Conservation (phyloP, 2,888 invertebrate species). For the Scrobipalpa costella region DNA sequence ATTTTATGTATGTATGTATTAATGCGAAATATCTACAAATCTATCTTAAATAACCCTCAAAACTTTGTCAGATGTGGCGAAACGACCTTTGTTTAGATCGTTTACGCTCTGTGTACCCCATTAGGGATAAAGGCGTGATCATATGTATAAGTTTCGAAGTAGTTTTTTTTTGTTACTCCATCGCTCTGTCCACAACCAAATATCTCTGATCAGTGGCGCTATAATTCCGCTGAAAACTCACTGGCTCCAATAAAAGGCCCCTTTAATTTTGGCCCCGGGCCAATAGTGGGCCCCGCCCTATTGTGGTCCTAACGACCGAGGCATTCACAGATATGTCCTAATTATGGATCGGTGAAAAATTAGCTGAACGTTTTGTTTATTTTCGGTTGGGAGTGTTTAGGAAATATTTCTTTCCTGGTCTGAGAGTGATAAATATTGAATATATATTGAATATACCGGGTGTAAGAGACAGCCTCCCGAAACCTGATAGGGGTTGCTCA, state of each 20-base stretch:
- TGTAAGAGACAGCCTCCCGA: too few relatives aligned
- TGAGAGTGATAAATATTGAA: not conserved
- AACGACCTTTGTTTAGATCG: too few relatives aligned
- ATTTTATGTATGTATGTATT: too few relatives aligned
- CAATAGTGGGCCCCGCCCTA: conserved; percentile 44
- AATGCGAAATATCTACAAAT: too few relatives aligned
- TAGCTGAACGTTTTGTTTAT: not conserved
- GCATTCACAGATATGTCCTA: not conserved
- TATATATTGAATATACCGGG: too few relatives aligned
- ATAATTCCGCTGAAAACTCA: conserved; percentile 64
- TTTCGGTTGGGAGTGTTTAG: not conserved
- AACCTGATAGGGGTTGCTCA: too few relatives aligned
- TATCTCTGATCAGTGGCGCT: conserved; percentile 45
- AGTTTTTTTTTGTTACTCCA: too few relatives aligned
- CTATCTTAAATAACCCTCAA: too few relatives aligned
- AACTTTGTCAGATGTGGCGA: too few relatives aligned
- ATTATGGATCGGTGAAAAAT: conserved; percentile 9
- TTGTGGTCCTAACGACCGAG: conserved; percentile 57
- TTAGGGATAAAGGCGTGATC: too few relatives aligned
- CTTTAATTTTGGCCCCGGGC: conserved; percentile 53
- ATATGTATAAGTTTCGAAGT: too few relatives aligned
- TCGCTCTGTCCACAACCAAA: conserved; percentile 34
- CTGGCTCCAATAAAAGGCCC: conserved; percentile 59
- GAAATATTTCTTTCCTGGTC: not conserved
- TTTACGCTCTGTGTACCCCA: too few relatives aligned